Evolutionary conservation across 1,140 invertebrate genomes (phyloP), one percentile per base, ranked within the genome.

Genomic region (Liolophura sinensis): DNA sequence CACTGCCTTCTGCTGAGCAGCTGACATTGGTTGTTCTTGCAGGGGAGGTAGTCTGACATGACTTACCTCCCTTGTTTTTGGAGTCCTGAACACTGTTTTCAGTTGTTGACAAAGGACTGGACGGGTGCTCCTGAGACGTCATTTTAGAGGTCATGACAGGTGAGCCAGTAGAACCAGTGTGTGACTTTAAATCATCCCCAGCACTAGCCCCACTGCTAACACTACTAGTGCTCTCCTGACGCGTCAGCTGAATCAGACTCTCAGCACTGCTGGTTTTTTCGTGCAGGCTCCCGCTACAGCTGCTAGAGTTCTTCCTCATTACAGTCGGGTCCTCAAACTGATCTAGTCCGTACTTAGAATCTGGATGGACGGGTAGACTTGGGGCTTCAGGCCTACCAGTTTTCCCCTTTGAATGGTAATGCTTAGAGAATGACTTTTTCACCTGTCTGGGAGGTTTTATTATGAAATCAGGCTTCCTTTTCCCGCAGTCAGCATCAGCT

Each of bases 281-380:
- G 15, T 54, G 49, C 47, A n/a, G 48, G 40, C 48, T 51, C 1
- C 20, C 16, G 31, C 31, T 52, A 60, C 40, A 31, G n/a, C 46
- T 27, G 54, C 60, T 49, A 7, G 50, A 48, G 20, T 52, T 31
- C 12, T 55, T 57, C 60, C 57, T 65, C 49, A 51, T 50, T 56
- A 52, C 63, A 62, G 11, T 63, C 63, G 4, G 66, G 57, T 74
- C 73, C 22, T 78, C 74, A 74, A 78, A 78, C 22, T 72, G 68
- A 62, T 78, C 76, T 14, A 78, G 62, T 18, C 76, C 76, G 69
- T 78, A 78, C 27, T 72, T 76, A 48, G 76, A 75, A 61, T 76
- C 69, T n/a, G 76, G 76, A 50, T 50, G 68, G n/a, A 74, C 69
- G 49, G 31, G 31, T 9, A 40, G 9, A 40, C 31, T 40, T 5